These are phyloP conservation scores for Leontocebus nigricollis DNA, from an alignment of 2,797 vertebrate genomes.

Conservation along the genomic window DNA sequence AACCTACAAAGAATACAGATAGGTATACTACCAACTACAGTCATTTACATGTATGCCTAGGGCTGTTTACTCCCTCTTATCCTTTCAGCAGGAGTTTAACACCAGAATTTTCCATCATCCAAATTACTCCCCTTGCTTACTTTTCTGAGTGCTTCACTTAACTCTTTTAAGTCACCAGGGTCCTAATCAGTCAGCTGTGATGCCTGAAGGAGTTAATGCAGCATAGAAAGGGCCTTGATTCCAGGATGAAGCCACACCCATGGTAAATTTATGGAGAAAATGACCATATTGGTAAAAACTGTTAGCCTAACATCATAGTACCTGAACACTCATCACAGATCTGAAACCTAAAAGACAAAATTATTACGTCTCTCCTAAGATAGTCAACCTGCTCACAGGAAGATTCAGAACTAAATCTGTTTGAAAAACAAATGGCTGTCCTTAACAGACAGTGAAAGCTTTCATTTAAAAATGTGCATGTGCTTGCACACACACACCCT, in stretches of 20 bases:
- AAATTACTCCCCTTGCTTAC: conserved; percentile 65
- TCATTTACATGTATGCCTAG: background rate
- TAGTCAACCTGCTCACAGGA: background rate
- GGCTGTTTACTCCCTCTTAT: background rate
- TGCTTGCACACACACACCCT: background rate
- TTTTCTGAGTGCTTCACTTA: conserved; percentile 31
- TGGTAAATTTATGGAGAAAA: background rate
- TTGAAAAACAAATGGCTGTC: background rate
- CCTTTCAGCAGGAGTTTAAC: background rate
- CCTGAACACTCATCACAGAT: background rate
- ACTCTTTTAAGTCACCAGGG: conserved; percentile 63
- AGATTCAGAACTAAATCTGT: background rate
- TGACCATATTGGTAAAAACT: background rate
- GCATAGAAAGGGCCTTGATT: background rate
- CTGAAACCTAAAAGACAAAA: background rate
- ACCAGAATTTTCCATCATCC: conserved; percentile 69
- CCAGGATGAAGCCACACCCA: background rate
- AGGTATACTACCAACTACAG: background rate
- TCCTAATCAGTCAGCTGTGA: conserved; percentile 55
- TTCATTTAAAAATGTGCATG: background rate
- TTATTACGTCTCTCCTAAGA: background rate
- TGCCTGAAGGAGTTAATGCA: conserved; percentile 6
- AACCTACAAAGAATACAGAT: background rate
- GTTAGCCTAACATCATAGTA: background rate
- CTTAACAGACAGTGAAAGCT: background rate